Evolutionary conservation across 1,140 invertebrate genomes (phyloP), one percentile per base, ranked within the genome.

Genomic region (Diploscapter pachys): DNA sequence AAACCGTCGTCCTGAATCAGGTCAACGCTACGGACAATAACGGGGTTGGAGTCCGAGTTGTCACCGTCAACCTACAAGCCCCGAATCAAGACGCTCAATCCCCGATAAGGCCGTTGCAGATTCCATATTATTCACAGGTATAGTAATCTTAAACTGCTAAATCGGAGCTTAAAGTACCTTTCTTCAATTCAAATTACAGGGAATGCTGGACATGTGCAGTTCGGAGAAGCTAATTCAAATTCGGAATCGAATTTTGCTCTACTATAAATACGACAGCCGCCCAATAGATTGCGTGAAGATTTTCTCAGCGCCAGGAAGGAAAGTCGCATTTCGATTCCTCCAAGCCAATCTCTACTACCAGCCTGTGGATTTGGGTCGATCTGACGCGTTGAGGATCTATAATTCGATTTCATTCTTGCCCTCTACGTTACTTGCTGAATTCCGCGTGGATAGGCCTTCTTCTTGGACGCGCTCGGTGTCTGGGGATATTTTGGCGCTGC

Each of bases 251-350:
- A 90, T 99, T 4, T 84, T 75, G 67, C 80, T 99, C 2, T 99
- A 96, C 86, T 98, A 96, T 86, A 98, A 97, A 86, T 99, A 99
- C 80, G 93, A 96, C 79, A 96, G 96, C 81, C 91, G 91, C 86
- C 92, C 94, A 0, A 92, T 97, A 5, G 96, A 96, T 85, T 99
- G 96, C 86, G 93, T 99, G 0, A 99, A 99, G 87, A 95, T 98
- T 80, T 96, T 99, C 81, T 91, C 79, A 89, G 90, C 59, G 92
- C 91, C 75, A 88, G 91, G 81, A 90, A 92, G 0, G 95, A 78
- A 80, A 53, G 50, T 85, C 9, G 81, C 78, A 5, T 84, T 85
- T 64, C 75, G 80, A 52, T 79, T 85, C 62, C 66, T 84, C 5
- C 68, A 85, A 73, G 77, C 77, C 3, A 85, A 85, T 63, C 72